Evolutionary conservation across 2,113 vertebrate genomes (phyloP), one percentile per base, ranked within the genome.

Genomic region (Cettia cetti): DNA sequence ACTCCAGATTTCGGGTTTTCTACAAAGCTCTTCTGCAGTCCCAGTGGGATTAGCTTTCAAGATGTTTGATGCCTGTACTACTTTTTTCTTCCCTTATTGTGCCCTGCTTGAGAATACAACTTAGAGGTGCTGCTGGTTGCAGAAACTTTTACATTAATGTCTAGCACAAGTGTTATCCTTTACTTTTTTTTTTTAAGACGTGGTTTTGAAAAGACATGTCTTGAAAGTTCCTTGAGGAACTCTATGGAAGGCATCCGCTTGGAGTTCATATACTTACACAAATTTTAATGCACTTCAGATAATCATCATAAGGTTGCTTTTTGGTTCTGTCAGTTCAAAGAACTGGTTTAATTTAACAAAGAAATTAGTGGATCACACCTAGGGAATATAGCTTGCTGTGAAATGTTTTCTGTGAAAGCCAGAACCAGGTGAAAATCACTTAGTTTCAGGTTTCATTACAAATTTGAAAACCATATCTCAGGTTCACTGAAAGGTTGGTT

Each of bases 371-470:
- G 72, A 93, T 92, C 88, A 94, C 94, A 96, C 89, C 72, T 92
- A 90, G 95, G 95, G 95, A 94, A 92, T 96, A 96, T 93, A 84
- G 53, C 82, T 93, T 96, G 86, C 86, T 95, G 92, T 76, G 82
- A 95, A 96, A 96, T 83, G 86, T 84, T 93, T 95, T 95, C 88
- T 95, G 76, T 86, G 45, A 94, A 94, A 95, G 94, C 88, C 95
- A 95, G 90, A 93, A 80, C 95, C 94, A 94, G 94, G 92, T 95
- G 94, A 97, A 97, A 97, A 96, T 96, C 95, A 96, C 95, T 96
- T 96, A 95, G 96, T 96, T 96, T 97, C 96, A 95, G 90, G 90
- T 97, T 96, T 97, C 95, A 94, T 96, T 96, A 96, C 94, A 96
- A 94, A 96, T 97, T 95, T 90, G 85, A 96, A 97, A 96, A 96